These are phyloP conservation scores for Upupa epops DNA, from an alignment of 2,113 vertebrate genomes.

Conservation along the genomic window DNA sequence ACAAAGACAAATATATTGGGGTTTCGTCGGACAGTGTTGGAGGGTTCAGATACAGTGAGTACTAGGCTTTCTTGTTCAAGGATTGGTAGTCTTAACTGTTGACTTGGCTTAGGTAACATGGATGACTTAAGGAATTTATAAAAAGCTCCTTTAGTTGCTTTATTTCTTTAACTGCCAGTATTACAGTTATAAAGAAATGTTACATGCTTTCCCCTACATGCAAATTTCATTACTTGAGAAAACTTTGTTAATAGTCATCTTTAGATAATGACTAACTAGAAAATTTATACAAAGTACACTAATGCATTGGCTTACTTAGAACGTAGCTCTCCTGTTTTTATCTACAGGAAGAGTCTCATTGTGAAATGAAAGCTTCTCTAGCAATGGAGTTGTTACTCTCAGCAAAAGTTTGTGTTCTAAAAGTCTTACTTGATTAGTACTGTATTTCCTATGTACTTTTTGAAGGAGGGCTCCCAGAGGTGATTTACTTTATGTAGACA, in stretches of 20 bases:
- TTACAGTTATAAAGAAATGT: background rate
- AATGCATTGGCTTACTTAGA: background rate
- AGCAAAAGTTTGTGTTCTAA: background rate
- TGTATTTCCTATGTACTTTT: background rate
- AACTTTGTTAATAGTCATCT: background rate
- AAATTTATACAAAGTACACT: background rate
- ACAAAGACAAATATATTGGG: conserved; percentile 97
- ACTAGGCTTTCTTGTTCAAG: conserved; percentile 30
- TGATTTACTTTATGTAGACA: background rate
- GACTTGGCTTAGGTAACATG: background rate
- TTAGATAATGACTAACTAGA: background rate
- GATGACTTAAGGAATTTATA: background rate
- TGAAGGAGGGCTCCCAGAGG: background rate
- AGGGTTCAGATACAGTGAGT: conserved; percentile 89
- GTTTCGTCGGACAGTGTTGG: conserved; percentile 92
- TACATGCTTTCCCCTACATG: background rate
- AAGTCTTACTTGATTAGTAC: background rate
- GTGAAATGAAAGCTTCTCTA: background rate
- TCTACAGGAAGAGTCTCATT: background rate
- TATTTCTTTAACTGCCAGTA: background rate
- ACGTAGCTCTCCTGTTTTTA: background rate
- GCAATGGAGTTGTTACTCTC: background rate
- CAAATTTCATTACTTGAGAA: background rate
- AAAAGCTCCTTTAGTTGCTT: background rate
- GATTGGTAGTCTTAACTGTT: background rate